phyloP scores from a whole-genome alignment of 2,888 invertebrate genomes.

The Pteria penguin region DNA sequence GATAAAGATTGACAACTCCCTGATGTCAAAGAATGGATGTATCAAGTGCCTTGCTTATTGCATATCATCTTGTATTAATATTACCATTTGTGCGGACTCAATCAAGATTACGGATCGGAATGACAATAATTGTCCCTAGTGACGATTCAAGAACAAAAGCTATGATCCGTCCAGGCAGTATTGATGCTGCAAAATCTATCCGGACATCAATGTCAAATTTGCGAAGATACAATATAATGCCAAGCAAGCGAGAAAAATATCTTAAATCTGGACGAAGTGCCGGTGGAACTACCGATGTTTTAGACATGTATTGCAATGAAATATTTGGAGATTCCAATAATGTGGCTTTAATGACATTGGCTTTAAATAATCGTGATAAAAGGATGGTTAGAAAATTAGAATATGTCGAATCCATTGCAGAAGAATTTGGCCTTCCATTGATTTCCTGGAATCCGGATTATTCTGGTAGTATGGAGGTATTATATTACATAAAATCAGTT shows the following conservation, averaged over 20 bases:
- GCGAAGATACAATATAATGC: background rate
- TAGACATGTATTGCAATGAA: background rate
- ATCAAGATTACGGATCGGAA: too few species aligned
- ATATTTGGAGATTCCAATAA: background rate
- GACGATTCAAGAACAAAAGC: background rate
- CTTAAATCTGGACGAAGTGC: background rate
- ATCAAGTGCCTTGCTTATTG: too few species aligned
- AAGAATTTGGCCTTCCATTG: slow-evolving; percentile 46
- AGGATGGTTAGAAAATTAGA: slow-evolving; percentile 3
- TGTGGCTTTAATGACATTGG: background rate
- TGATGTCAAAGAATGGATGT: too few species aligned
- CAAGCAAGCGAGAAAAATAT: background rate
- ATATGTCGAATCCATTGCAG: slow-evolving; percentile 41
- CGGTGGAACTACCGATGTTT: background rate
- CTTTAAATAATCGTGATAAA: background rate
- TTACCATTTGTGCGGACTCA: too few species aligned
- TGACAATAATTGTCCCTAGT: background rate
- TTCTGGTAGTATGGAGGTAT: slow-evolving; percentile 48
- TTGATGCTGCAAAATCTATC: background rate
- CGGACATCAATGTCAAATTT: background rate
- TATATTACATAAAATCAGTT: background rate
- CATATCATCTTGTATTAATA: too few species aligned
- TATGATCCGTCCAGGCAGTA: background rate
- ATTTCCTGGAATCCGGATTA: slow-evolving; percentile 56
- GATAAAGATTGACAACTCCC: too few species aligned